A percentile compares a stretch with the other conserved stretches of the same genome.
Conservation (phyloP, 2,888 invertebrate genomes). For the Zhuqinia jingwanae region DNA sequence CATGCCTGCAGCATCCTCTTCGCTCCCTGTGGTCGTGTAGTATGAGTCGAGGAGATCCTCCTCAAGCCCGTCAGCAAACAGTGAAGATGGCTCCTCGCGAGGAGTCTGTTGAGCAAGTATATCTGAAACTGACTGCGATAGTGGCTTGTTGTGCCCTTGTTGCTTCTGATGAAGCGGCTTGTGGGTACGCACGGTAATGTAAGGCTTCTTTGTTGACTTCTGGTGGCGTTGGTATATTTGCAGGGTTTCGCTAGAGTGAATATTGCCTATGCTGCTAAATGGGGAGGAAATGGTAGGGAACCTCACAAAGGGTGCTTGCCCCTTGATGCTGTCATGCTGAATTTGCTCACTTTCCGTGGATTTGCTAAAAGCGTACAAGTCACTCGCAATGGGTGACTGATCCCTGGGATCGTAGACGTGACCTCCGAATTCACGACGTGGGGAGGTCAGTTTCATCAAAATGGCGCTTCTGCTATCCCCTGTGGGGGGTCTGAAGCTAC, state of each 20-base stretch:
- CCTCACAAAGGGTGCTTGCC: conserved; percentile 50
- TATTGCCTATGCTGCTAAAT: not conserved
- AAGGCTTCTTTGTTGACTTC: not conserved
- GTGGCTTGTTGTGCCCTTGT: not conserved
- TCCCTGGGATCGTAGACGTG: conserved; percentile 1
- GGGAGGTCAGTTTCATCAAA: conserved; percentile 51
- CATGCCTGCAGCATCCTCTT: conserved; percentile 36
- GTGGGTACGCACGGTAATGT: not conserved
- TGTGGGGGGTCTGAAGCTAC: not conserved
- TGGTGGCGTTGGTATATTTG: not conserved
- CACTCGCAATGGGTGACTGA: not conserved
- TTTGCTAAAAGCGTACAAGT: conserved; percentile 33
- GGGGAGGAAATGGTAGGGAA: conserved; percentile 57
- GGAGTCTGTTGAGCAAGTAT: conserved; percentile 28
- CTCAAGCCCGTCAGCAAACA: conserved; percentile 12
- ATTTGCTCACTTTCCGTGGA: conserved; percentile 40
- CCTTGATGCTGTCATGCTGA: not conserved
- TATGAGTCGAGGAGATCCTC: conserved; percentile 33
- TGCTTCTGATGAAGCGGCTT: not conserved
- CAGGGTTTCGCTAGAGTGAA: conserved; percentile 9
- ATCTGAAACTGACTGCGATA: conserved; percentile 16
- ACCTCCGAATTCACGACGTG: conserved; percentile 42
- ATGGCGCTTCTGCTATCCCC: conserved; percentile 51
- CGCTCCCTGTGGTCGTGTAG: conserved; percentile 66
- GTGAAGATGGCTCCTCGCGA: conserved; percentile 55